Evolutionary conservation across 2,888 invertebrate genomes (phyloP).

Genomic region (Villa cingulata): DNA sequence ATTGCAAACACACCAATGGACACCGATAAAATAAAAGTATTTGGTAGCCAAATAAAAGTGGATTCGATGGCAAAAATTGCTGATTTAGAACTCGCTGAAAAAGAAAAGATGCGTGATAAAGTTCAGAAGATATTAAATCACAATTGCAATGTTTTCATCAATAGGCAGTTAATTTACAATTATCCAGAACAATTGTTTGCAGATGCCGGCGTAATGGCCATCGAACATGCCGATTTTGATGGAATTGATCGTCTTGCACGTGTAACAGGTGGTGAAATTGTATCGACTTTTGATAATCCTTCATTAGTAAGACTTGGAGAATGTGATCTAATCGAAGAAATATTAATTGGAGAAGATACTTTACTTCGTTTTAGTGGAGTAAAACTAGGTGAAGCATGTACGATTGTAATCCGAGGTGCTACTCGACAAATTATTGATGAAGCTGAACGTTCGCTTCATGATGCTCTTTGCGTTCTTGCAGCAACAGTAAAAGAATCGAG

Average conservation of each 20-base stretch:
- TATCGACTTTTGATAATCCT: conserved; percentile 94
- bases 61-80: conserved; percentile 93
- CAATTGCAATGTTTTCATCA: conserved; percentile 95
- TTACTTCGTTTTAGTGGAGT: conserved; percentile 91
- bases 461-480: conserved; percentile 91
- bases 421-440: conserved; percentile 98
- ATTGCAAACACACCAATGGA: conserved; percentile 99
- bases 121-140: conserved; percentile 90
- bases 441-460: conserved; percentile 95
- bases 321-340: conserved; percentile 90
- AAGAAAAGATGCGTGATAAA: conserved; percentile 99
- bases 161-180: conserved; percentile 97
- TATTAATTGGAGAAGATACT: conserved; percentile 89
- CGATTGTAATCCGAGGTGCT: conserved; percentile 91
- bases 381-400: conserved; percentile 90
- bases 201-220: conserved; percentile 96
- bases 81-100: conserved; percentile 93
- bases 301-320: conserved; percentile 81
- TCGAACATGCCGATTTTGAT: conserved; percentile 99
- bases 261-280: conserved; percentile 96
- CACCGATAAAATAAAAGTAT: conserved; percentile 98
- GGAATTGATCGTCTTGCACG: conserved; percentile 95
- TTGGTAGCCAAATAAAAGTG: conserved; percentile 88
- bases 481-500: conserved; percentile 90
- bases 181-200: conserved; percentile 99